These are phyloP conservation scores for Misgurnus mizolepis DNA, from an alignment of 2,113 vertebrate species.

Conservation along the genomic window DNA sequence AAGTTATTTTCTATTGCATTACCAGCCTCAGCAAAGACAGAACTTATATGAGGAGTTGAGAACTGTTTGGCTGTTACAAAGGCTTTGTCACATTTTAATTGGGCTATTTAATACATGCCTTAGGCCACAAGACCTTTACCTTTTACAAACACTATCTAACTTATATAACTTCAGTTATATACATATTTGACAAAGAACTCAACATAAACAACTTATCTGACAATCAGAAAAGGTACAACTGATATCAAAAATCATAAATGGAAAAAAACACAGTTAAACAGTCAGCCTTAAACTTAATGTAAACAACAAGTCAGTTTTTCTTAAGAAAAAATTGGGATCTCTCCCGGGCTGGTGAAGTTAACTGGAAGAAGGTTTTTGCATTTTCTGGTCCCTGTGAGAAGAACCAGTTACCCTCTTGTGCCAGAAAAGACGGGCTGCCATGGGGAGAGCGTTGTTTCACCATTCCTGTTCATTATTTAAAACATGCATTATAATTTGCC, in stretches of 20 bases:
- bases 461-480: slow-evolving; percentile 54
- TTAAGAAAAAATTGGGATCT: slow-evolving; percentile 50
- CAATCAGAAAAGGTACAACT: neutral
- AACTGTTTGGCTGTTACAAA: neutral
- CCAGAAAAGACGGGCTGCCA: slow-evolving; percentile 63
- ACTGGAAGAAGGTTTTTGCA: slow-evolving; percentile 70
- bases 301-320: slow-evolving; percentile 60
- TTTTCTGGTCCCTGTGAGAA: slow-evolving; percentile 69
- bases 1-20: too few species aligned
- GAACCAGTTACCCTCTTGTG: slow-evolving; percentile 60
- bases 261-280: slow-evolving; percentile 3
- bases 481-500: slow-evolving; percentile 21
- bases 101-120: neutral
- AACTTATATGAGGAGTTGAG: too few species aligned
- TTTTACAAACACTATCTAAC: neutral
- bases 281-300: neutral
- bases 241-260: slow-evolving; percentile 21
- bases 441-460: slow-evolving; percentile 57
- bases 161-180: neutral
- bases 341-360: slow-evolving; percentile 66
- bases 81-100: neutral
- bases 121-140: too few species aligned
- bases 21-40: too few species aligned
- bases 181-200: neutral
- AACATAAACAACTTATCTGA: neutral